A percentile compares a stretch with the other conserved stretches of the same genome.
Evolutionary conservation across 2,888 invertebrate genomes (phyloP).

Genomic region (Balanococcus diminutus): DNA sequence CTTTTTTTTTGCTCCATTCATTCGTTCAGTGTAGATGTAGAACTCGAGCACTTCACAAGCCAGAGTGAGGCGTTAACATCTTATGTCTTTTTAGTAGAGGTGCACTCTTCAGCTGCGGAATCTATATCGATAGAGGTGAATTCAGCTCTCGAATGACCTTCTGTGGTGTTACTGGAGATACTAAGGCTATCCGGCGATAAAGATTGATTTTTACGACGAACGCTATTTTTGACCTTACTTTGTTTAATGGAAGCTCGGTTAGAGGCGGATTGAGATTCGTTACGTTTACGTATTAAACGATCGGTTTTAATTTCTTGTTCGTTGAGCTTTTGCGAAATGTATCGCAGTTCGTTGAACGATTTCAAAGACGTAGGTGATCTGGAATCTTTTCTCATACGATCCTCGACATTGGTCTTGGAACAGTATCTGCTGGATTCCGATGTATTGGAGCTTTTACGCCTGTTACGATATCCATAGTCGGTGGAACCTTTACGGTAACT

Average conservation of each 20-base stretch:
- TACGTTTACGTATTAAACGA: conserved; percentile 1
- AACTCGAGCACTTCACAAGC: not conserved
- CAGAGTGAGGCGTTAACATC: not conserved
- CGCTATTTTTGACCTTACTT: not conserved
- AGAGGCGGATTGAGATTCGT: not conserved
- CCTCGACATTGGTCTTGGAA: conserved; percentile 44
- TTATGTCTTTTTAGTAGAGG: not conserved
- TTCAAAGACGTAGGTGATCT: conserved; percentile 48
- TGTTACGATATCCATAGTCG: conserved; percentile 47
- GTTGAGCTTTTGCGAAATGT: conserved; percentile 46
- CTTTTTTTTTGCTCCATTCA: not conserved
- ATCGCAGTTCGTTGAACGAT: conserved; percentile 48
- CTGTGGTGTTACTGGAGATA: conserved; percentile 52
- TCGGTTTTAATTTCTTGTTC: conserved; percentile 42
- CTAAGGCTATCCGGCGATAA: conserved; percentile 50
- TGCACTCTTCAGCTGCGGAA: not conserved
- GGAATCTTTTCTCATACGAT: not conserved
- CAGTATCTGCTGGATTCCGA: conserved; percentile 48
- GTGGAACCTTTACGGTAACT: conserved; percentile 51
- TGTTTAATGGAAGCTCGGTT: conserved; percentile 7
- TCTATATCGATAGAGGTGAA: conserved; percentile 50
- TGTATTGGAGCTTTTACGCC: conserved; percentile 55
- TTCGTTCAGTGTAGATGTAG: not conserved
- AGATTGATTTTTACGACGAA: conserved; percentile 22
- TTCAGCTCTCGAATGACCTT: conserved; percentile 50